These are phyloP conservation scores for Apis dorsata DNA, from an alignment of 1,140 invertebrate species.

Conservation along the genomic window DNA sequence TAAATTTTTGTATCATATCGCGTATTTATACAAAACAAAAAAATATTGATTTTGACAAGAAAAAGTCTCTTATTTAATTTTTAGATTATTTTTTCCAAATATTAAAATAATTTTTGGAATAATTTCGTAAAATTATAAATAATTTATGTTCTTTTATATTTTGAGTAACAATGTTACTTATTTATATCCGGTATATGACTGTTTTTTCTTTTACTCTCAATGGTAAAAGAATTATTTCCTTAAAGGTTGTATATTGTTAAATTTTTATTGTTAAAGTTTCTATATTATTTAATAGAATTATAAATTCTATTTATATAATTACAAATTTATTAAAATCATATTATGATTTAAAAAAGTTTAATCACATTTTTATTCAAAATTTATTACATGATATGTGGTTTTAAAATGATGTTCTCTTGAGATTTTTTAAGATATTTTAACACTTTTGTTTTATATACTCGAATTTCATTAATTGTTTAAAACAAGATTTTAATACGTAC, in stretches of 20 bases:
- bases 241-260: slow-evolving; percentile 10
- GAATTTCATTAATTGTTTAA: neutral
- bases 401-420: neutral
- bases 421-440: neutral
- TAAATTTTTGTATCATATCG: neutral
- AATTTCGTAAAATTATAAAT: neutral
- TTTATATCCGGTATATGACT: neutral
- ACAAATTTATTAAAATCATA: neutral
- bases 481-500: slow-evolving; percentile 13
- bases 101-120: neutral
- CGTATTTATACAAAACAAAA: neutral
- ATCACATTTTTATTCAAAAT: slow-evolving; percentile 2
- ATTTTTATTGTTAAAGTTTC: slow-evolving; percentile 17
- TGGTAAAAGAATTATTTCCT: neutral
- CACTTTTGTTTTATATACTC: neutral
- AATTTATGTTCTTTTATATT: neutral
- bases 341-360: neutral
- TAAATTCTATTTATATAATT: neutral
- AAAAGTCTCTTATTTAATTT: neutral
- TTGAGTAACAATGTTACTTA: neutral
- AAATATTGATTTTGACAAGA: neutral
- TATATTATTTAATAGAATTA: slow-evolving; percentile 24
- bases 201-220: neutral
- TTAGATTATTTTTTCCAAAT: neutral
- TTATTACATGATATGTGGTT: neutral